Base-by-base conservation (phyloP, 1,140 invertebrate species). In the Trichogramma pretiosum region DNA sequence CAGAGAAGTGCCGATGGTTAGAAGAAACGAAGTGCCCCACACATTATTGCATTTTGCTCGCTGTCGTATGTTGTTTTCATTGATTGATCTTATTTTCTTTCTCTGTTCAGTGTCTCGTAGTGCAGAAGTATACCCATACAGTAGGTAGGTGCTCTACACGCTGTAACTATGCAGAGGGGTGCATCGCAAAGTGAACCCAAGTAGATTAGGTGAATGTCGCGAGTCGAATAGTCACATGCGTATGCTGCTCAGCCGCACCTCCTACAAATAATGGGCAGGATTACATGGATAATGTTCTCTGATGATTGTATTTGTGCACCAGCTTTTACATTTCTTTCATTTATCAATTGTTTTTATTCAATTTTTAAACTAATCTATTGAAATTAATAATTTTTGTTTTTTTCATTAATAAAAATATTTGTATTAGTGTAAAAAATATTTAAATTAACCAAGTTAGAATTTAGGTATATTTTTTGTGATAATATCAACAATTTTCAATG, bases 191-290 rank as follows among this genome's bases (percentile, higher is more conserved):
- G 57, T 63, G 60, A 64, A 68, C 65, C 66, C 65, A 65, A 61
- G 65, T 59, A 52, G 64, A 64, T 45, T 45, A 60, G 64, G 58
- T 50, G 64, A 66, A 67, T 67, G 59, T 64, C 63, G 63, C 60
- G 61, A 66, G 59, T 47, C 34, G 38, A 60, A 64, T 64, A 64
- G 56, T 68, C 64, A 60, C 60, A 58, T 62, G 63, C 56, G 62
- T 59, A 59, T 63, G 59, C 62, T 53, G 58, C 55, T 54, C 70
- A 74, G 70, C 73, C 69, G 67, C 65, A 70, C 70, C 68, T 70
- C 72, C 72, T 74, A 74, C 67, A 74, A 74, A 74, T 72, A 74
- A 71, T 60, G 64, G 67, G 62, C 62, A 73, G 57, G 59, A 71
- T 73, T 72, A 74, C 64, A 71, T 70, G 63, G 62, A 46, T 42